These are phyloP conservation scores for Pseudorectes ferrugineus DNA, from an alignment of 2,113 vertebrate genomes.

Conservation along the genomic window DNA sequence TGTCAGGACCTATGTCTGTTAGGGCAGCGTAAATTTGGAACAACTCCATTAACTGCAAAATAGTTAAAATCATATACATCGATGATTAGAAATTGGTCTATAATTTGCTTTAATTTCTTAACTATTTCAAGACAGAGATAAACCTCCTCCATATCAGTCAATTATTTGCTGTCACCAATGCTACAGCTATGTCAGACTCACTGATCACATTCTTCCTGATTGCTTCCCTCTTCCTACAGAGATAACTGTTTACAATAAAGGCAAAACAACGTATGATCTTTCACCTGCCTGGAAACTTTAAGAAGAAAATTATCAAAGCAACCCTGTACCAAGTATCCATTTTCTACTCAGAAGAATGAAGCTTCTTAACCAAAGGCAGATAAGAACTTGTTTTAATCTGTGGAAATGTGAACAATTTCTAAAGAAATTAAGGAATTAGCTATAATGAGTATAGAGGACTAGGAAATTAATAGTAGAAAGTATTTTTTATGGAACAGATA, in stretches of 20 bases:
- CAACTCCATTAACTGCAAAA: not conserved
- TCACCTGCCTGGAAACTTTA: slow-evolving; percentile 37
- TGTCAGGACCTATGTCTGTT: not conserved
- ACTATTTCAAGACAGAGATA: not conserved
- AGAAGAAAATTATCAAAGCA: slow-evolving; percentile 5
- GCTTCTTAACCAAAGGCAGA: not conserved
- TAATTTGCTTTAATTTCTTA: slow-evolving; percentile 36
- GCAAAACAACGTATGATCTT: slow-evolving; percentile 6
- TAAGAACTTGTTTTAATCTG: not conserved
- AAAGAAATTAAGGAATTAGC: not conserved
- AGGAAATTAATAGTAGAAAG: not conserved
- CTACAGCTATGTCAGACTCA: not conserved
- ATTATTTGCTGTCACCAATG: not conserved
- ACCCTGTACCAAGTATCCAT: not conserved
- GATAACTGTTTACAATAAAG: not conserved
- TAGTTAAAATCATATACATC: not conserved
- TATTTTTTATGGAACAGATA: not conserved
- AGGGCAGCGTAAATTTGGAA: not conserved
- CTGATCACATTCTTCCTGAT: not conserved
- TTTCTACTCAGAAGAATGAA: not conserved
- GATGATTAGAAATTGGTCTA: not conserved
- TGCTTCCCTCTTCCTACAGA: not conserved
- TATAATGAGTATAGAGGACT: not conserved
- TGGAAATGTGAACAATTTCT: not conserved
- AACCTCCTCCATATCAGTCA: not conserved